A percentile compares a stretch with the other conserved stretches of the same genome.
These are phyloP conservation scores for Arctopsyche grandis DNA, from an alignment of 1,140 invertebrate genomes.

Conservation along the genomic window DNA sequence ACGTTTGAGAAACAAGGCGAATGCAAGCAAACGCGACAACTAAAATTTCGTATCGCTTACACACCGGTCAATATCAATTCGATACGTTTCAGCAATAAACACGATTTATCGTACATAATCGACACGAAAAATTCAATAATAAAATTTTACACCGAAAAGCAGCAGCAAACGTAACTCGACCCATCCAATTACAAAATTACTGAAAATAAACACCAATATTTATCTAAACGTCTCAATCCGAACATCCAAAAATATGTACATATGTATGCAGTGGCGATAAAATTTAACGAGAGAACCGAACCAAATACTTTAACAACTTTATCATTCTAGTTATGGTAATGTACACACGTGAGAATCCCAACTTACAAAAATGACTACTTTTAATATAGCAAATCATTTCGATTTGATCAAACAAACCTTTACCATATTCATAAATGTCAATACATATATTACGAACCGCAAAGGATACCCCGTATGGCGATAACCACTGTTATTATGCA, in stretches of 20 bases:
- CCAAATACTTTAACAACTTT: neutral
- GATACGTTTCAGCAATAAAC: neutral
- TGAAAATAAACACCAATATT: neutral
- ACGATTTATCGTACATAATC: neutral
- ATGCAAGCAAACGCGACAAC: neutral
- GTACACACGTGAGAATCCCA: too few relatives aligned
- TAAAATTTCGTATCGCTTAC: neutral
- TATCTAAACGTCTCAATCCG: neutral
- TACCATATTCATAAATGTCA: too few relatives aligned
- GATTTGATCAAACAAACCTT: too few relatives aligned
- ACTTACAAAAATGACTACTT: too few relatives aligned
- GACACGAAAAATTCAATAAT: neutral
- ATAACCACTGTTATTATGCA: too few relatives aligned
- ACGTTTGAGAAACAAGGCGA: neutral
- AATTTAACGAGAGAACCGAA: slow-evolving; percentile 4
- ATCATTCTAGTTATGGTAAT: neutral
- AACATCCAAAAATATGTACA: neutral
- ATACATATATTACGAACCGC: too few relatives aligned
- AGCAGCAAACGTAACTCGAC: neutral
- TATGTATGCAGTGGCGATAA: neutral
- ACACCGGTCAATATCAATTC: neutral
- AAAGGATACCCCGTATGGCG: too few relatives aligned
- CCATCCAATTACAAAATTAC: neutral
- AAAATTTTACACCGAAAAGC: neutral
- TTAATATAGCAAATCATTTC: too few relatives aligned